Evolutionary conservation across 2,888 invertebrate species (phyloP), one percentile per base, ranked within the genome.

Genomic region (Sinodicranocentrus sp.): DNA sequence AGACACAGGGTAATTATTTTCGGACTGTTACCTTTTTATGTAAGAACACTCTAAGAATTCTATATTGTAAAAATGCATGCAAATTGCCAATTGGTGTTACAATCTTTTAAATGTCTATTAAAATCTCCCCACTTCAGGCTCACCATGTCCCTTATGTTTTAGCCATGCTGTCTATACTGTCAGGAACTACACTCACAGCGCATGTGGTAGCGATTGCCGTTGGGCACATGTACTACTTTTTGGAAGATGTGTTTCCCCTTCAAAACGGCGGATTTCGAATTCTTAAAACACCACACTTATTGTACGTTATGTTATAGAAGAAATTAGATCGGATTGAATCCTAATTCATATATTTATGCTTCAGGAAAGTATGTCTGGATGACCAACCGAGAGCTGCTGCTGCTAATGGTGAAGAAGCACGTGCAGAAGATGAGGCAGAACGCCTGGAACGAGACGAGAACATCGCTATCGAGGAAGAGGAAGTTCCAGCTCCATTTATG

Each of bases 171-270:
- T 54, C 65, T 0, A 1, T 65, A 2, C 26, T 67, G 23, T 67
- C 76, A 13, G 76, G 76, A 17, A 33, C 17, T 17, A 19, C 65
- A 54, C 10, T 67, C 43, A 13, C 52, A 28, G 33, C 43, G 6
- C 67, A 76, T 17, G 10, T 54, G 8, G 15, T 76, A 0, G 61
- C 76, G 0, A 39, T 76, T 8, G 23, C 10, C 0, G 76, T 33
- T 6, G 76, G 76, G 1, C 76, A 76, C 23, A 1, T 2, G 1
- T 76, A 76, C 43, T 76, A 25, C 25, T 76, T 76, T 67, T 39
- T 76, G 10, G 76, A 67, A 23, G 76, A 76, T 39, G 57, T 76
- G 0, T 76, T 76, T 43, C 76, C 76, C 1, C 13, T 23, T 6
- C 65, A 76, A 33, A 63, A 25, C 3, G 39, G 8, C 0, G 76